Percentiles rank a stretch among this genome's conserved stretches.
phyloP scores from a whole-genome alignment of 92 coral and sea anemone genomes.

The Epizoanthus fatuus region DNA sequence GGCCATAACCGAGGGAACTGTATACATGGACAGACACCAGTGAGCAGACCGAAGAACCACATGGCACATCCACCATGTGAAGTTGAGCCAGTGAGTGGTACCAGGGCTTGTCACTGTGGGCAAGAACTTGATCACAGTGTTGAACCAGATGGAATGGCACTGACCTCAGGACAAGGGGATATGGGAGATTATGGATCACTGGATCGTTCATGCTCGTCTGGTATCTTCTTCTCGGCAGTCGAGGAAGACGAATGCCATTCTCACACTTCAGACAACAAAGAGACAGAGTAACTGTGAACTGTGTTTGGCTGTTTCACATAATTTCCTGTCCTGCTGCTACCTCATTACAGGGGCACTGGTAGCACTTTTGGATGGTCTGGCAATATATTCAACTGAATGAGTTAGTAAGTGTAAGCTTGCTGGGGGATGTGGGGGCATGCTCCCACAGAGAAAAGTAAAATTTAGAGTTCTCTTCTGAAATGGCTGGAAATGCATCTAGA shows the following conservation, averaged over 20 bases:
- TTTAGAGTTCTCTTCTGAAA: too few species aligned
- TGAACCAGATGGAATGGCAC: conserved; percentile 1
- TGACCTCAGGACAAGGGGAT: too few species aligned
- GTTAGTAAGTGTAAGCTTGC: too few species aligned
- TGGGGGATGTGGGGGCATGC: too few species aligned
- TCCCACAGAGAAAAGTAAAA: too few species aligned
- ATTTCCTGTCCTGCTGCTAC: too few species aligned
- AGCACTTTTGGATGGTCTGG: too few species aligned
- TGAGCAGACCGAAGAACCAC: neutral
- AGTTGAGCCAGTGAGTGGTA: neutral
- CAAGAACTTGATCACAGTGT: conserved; percentile 22
- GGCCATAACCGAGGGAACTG: neutral
- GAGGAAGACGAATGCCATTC: neutral
- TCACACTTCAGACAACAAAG: neutral
- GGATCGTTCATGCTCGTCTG: neutral
- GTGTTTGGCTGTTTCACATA: neutral
- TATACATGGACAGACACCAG: neutral
- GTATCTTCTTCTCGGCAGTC: conserved; percentile 1
- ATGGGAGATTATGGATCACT: neutral
- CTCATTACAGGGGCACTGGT: too few species aligned
- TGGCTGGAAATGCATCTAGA: too few species aligned
- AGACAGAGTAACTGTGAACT: neutral
- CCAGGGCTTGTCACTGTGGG: neutral
- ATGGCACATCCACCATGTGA: neutral
- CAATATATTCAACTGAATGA: neutral